phyloP scores from a whole-genome alignment of 92 coral and sea anemone genomes.

The Palythoa grandis region DNA sequence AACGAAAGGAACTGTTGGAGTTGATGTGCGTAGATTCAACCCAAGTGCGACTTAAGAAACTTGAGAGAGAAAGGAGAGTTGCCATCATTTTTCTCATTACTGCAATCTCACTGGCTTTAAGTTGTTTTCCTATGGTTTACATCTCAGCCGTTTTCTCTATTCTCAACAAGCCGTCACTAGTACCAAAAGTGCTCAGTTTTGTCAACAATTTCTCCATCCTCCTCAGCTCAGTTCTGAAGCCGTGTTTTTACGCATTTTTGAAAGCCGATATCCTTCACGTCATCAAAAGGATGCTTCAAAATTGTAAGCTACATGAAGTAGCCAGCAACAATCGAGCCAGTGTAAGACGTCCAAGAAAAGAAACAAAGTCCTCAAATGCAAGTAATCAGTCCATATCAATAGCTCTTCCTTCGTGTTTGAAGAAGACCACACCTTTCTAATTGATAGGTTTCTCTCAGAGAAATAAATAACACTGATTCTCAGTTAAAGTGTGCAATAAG shows the following conservation, averaged over 20 bases:
- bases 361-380: neutral
- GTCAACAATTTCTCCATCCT: neutral
- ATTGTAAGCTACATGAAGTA: neutral
- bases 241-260: neutral
- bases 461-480: neutral
- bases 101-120: conserved; percentile 6
- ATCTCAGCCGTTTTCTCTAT: conserved; percentile 3
- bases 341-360: neutral
- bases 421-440: too few relatives aligned
- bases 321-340: neutral
- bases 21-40: conserved; percentile 20
- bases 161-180: conserved; percentile 22
- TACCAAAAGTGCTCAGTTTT: neutral
- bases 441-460: too few relatives aligned
- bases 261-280: neutral
- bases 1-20: neutral
- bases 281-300: neutral
- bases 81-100: conserved; percentile 3
- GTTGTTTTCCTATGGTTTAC: conserved; percentile 26
- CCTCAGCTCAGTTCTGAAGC: neutral
- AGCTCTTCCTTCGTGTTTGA: too few relatives aligned
- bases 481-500: neutral
- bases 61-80: conserved; percentile 15
- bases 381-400: too few relatives aligned
- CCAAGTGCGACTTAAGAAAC: conserved; percentile 16